Evolutionary conservation across 2,113 vertebrate species (phyloP), one percentile per base, ranked within the genome.

Genomic region (Microcebus jonahi): DNA sequence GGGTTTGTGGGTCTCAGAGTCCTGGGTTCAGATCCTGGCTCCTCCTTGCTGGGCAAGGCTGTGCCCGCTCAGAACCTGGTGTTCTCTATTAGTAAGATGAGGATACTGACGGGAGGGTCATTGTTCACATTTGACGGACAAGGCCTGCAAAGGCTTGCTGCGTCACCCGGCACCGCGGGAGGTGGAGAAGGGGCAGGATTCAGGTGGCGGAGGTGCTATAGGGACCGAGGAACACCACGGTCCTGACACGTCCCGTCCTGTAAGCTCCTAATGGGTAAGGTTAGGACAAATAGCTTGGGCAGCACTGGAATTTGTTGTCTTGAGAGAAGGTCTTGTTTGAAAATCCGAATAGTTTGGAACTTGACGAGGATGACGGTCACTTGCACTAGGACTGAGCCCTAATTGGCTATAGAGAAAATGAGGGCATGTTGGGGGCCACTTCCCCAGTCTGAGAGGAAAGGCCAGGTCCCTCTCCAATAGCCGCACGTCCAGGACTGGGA

Each of bases 151-250:
- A 76, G 45, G 39, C 42, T 55, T 39, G 27, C 10, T 15, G 48
- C 25, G 27, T 36, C 1, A 1, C 10, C 55, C 11, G 31, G 67
- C 34, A 18, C 63, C 20, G 36, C 0, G 1, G 53, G 67, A 48
- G 15, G 67, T 29, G 6, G 27, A 10, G 50, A 68, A 85, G 45
- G 31, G 18, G 25, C 31, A 39, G 83, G 68, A n/a, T 67, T 50
- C 7, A 3, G 42, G 29, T 42, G 36, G 36, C 18, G 18, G 36
- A 18, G 17, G 27, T 14, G 9, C 13, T 65, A 13, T 15, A 11
- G 0, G 5, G 45, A 21, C 0, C 1, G 17, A 34, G 12, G 10
- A 25, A 7, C 4, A 2, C 29, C 9, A 0, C 5, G 1, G 45
- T 39, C 23, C 25, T 39, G 18, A 27, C 10, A 6, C 2, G 1